These are phyloP conservation scores for Trachemys scripta DNA, from an alignment of 2,113 vertebrate genomes.

Conservation along the genomic window DNA sequence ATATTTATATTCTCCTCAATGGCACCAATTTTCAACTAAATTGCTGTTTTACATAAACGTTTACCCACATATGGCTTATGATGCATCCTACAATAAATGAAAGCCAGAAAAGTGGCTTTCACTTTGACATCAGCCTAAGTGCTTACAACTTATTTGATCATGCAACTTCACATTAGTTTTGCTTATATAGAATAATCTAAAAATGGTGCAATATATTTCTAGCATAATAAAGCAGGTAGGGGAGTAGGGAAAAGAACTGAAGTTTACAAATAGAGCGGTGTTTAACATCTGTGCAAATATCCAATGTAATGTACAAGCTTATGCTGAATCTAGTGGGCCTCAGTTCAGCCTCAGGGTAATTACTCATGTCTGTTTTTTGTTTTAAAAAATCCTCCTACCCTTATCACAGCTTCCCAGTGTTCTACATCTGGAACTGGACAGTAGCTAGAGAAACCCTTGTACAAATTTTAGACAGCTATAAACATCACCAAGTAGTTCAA, in stretches of 20 bases:
- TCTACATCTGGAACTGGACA: constrained; percentile 72
- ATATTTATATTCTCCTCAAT: constrained; percentile 35
- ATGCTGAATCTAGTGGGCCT: constrained; percentile 25
- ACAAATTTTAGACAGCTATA: constrained; percentile 68
- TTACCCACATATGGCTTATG: constrained; percentile 32
- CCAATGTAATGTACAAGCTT: constrained; percentile 16
- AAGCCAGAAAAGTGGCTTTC: background rate
- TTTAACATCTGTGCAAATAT: background rate
- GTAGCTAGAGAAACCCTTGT: constrained; percentile 78
- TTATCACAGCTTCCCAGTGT: constrained; percentile 75
- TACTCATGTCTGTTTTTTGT: constrained; percentile 67
- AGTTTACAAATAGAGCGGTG: background rate
- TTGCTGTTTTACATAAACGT: constrained; percentile 27
- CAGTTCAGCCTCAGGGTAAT: constrained; percentile 69
- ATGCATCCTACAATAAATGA: constrained; percentile 29
- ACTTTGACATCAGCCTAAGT: background rate
- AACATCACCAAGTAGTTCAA: constrained; percentile 69
- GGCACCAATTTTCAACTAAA: constrained; percentile 55
- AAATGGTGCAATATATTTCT: background rate
- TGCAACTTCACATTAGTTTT: background rate
- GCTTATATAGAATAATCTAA: background rate
- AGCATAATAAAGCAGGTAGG: constrained; percentile 4
- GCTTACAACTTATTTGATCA: background rate
- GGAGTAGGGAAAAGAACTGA: constrained; percentile 15
- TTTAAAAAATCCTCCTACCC: constrained; percentile 58